A percentile compares a stretch with the other conserved stretches of the same genome.
phyloP scores from a whole-genome alignment of 1,140 invertebrate species.

The Theocolax elegans region DNA sequence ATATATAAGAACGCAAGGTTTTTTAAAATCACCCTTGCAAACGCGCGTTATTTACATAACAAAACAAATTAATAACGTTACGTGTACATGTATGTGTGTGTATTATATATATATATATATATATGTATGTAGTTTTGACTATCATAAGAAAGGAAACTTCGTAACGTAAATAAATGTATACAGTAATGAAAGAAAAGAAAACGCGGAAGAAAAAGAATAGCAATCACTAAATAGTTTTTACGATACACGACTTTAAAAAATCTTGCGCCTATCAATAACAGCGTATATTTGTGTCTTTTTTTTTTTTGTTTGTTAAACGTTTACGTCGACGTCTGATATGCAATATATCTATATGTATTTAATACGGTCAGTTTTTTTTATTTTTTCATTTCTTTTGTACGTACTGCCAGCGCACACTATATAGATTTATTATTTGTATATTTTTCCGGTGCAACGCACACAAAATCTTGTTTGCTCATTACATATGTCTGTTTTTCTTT shows the following conservation, averaged over 20 bases:
- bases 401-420: constrained; percentile 20
- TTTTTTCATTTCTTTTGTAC: too few relatives aligned
- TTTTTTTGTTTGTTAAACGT: not conserved
- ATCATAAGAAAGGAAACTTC: not conserved
- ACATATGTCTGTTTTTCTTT: too few relatives aligned
- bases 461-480: constrained; percentile 2
- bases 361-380: constrained; percentile 10
- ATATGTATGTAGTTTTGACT: too few relatives aligned
- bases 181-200: not conserved
- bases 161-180: not conserved
- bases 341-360: constrained; percentile 23
- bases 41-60: constrained; percentile 8
- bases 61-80: too few relatives aligned
- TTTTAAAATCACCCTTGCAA: constrained; percentile 15
- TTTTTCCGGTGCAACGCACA: constrained; percentile 21
- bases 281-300: not conserved
- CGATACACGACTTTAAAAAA: constrained; percentile 18
- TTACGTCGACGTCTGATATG: not conserved
- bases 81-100: too few relatives aligned
- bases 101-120: not conserved
- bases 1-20: not conserved
- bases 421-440: not conserved
- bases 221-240: not conserved
- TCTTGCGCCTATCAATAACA: constrained; percentile 1
- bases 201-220: not conserved